Percentiles rank a stretch among this genome's conserved stretches.
Conservation (phyloP, 2,113 vertebrate genomes). For the Genyomyrus donnyi region DNA sequence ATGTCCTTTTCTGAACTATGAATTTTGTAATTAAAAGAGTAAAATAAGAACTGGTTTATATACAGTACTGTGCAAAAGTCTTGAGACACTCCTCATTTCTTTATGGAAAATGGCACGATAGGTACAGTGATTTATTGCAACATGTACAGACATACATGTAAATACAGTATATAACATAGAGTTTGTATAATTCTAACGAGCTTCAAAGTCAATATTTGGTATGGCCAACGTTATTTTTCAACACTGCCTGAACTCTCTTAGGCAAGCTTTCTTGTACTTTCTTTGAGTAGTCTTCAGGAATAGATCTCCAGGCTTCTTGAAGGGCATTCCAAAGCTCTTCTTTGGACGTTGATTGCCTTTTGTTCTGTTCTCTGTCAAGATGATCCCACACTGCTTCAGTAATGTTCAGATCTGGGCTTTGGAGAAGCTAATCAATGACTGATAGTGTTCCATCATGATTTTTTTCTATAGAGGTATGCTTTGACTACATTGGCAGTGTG, state of each 20-base stretch:
- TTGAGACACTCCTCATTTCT: background rate
- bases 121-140: background rate
- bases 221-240: background rate
- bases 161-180: background rate
- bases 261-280: conserved; percentile 3
- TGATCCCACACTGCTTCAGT: background rate
- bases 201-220: background rate
- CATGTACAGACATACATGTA: background rate
- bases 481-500: background rate
- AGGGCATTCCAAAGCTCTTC: background rate
- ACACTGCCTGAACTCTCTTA: background rate
- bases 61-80: background rate
- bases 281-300: background rate
- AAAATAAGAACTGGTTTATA: background rate
- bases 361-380: background rate
- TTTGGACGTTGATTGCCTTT: background rate
- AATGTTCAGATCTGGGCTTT: background rate
- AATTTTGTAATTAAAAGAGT: background rate
- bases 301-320: background rate
- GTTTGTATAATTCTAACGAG: background rate
- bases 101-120: background rate
- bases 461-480: background rate
- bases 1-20: background rate
- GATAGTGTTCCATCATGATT: background rate
- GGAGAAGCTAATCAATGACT: background rate